Base-by-base conservation (phyloP, 2,797 vertebrate species). In the Perodicticus potto region DNA sequence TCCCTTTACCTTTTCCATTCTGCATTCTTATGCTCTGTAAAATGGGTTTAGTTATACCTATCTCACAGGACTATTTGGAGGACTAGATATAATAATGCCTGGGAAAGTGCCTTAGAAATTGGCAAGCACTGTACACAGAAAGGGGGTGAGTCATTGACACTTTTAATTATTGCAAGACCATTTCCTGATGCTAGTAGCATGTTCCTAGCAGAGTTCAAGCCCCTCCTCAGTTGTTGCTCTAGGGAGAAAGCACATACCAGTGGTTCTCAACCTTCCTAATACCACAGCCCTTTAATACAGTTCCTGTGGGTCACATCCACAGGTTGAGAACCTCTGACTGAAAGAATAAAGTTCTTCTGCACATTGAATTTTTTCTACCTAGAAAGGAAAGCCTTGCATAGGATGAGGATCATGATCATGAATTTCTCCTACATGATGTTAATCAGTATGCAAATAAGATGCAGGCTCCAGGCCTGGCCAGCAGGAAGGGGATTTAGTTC, bases 381-480 rank as follows among this genome's bases (percentile, higher is more conserved):
- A 40, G 49, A n/a, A 65, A 93, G 59, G n/a, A 49, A 70, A 45
- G 80, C 3, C 55, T 7, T 80, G 34, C 53, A 91, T 13, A 65
- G 27, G 23, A 2, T 29, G 74, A 88, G 57, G 61, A 74, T 78
- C 70, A 45, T 84, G 69, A 59, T 73, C 34, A 29, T 22, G 37
- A 14, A 43, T 76, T 43, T 86, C 80, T 88, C 49, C 45, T 73
- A 23, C 86, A 20, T 7, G 14, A 65, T 59, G 37, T 70, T 89
- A 94, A 84, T 93, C 19, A 32, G 63, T 40, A 69, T 89, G 90
- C 73, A 89, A 80, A 93, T 77, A 89, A 82, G 29, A 76, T 81
- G 43, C 70, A 70, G 49, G 63, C 43, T 92, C 49, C 16, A 19
- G 43, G 96, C 25, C 59, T 91, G 69, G 27, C 74, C 14, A 8